Base-by-base conservation (phyloP, 2,888 invertebrate genomes). In the Agrenia bidenticulata region DNA sequence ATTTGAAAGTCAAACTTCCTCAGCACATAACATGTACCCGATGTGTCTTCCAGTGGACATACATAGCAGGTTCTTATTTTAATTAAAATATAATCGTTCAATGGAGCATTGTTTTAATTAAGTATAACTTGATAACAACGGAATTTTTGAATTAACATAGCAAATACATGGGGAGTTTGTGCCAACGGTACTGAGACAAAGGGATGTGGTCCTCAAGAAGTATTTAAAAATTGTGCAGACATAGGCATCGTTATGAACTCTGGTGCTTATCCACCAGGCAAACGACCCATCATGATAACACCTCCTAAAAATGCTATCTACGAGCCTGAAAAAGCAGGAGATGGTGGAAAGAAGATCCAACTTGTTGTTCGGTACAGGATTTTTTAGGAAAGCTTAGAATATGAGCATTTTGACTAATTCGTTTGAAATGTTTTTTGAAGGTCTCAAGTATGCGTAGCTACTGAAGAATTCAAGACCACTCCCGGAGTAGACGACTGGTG, bases 11-110 rank as follows among this genome's bases (percentile, higher is more conserved):
- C 0, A 84, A 87, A 2, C 82, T 94, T 57, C 94, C 94, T 0
- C 83, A 90, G 0, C 91, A 89, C 77, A 80, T 94, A 1, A 91
- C 91, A 0, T 94, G 94, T 77, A 87, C 89, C 0, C 92, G 92
- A 77, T 94, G 94, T 78, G 90, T 94, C 2, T 79, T 94, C n/a
- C 93, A 94, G 78, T 94, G 94, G 94, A 92, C 88, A 64, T 94
- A 94, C 79, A 89, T 88, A 75, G 92, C 94, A 64, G 90, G 90
- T 85, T 77, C 69, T 32, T 26, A 23, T 51, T 21, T 50, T 19
- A 15, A 17, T 19, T 5, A 5, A 23, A 4, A 45, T 23, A n/a
- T 4, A 7, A 24, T 24, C 13, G 26, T 19, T 27, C 15, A 51
- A 59, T 50, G 17, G 13, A 41, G 23, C 57, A 13, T 26, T 23